Conservation (phyloP, 2,888 invertebrate species). For the Polymixis lichenea region DNA sequence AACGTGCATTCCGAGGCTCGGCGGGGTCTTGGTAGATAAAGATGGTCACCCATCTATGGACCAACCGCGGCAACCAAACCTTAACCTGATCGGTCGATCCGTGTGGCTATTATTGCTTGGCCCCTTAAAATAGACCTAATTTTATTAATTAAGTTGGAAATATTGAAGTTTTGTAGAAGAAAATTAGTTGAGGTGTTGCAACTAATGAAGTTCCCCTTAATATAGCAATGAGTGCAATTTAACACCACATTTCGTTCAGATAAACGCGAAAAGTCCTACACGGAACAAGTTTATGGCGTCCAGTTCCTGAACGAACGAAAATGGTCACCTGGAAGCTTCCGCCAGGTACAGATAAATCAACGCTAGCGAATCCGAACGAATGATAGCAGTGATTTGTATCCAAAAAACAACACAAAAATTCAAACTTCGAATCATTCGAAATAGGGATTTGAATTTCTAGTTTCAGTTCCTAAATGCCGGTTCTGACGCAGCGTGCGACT, state of each 20-base stretch:
- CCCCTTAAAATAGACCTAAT: too few relatives aligned
- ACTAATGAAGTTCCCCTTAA: not conserved
- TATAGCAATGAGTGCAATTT: not conserved
- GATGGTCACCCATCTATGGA: too few relatives aligned
- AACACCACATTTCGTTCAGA: constrained; percentile 4
- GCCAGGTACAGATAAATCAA: constrained; percentile 55
- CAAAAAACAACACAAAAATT: constrained; percentile 31
- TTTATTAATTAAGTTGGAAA: too few relatives aligned
- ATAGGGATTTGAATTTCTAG: constrained; percentile 21
- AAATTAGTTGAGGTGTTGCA: not conserved
- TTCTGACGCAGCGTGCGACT: constrained; percentile 29
- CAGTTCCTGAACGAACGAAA: constrained; percentile 36
- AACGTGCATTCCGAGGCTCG: too few relatives aligned
- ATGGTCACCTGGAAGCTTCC: constrained; percentile 47
- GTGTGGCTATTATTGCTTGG: too few relatives aligned
- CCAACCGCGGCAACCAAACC: too few relatives aligned
- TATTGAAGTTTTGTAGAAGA: too few relatives aligned
- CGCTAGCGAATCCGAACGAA: constrained; percentile 45
- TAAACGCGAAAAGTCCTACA: not conserved
- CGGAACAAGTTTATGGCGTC: constrained; percentile 25
- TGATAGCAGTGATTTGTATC: constrained; percentile 57
- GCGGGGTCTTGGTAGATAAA: too few relatives aligned
- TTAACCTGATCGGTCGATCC: too few relatives aligned
- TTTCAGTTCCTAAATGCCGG: constrained; percentile 25
- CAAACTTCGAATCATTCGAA: constrained; percentile 6